Evolutionary conservation across 2,113 vertebrate species (phyloP).

Genomic region (Forbesichthys agassizii): DNA sequence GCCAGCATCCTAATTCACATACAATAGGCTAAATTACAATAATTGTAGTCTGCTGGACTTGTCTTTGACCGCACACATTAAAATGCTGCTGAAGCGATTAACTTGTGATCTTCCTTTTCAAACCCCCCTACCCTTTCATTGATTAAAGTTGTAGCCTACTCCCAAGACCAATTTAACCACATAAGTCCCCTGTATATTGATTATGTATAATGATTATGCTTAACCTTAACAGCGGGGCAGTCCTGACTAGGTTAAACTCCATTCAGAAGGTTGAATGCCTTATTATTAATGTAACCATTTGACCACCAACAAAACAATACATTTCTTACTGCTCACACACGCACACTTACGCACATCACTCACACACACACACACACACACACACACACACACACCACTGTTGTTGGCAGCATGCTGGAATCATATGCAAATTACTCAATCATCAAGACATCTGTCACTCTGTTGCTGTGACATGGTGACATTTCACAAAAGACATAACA

Average conservation of each 20-base stretch:
- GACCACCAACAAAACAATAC: too few relatives aligned
- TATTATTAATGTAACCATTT: too few relatives aligned
- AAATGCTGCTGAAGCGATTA: constrained; percentile 63
- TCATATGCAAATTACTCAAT: too few relatives aligned
- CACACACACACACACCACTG: too few relatives aligned
- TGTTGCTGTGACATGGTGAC: too few relatives aligned
- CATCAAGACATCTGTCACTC: too few relatives aligned
- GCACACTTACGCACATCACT: too few relatives aligned
- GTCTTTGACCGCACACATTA: constrained; percentile 61
- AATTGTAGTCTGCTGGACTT: constrained; percentile 29
- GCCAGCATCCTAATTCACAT: too few relatives aligned
- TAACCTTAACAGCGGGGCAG: constrained; percentile 58
- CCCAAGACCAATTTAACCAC: constrained; percentile 70
- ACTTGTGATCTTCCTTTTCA: constrained; percentile 58
- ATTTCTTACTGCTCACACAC: too few relatives aligned
- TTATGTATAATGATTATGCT: constrained; percentile 76
- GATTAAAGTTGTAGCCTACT: constrained; percentile 59
- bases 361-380: too few relatives aligned
- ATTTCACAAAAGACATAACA: too few relatives aligned
- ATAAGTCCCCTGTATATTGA: constrained; percentile 79
- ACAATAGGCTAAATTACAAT: constrained; percentile 5
- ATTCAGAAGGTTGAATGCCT: constrained; percentile 32
- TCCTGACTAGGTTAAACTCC: constrained; percentile 36
- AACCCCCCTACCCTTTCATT: constrained; percentile 66
- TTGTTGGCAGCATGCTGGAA: too few relatives aligned